Evolutionary conservation across 2,797 vertebrate genomes (phyloP), one percentile per base, ranked within the genome.

Genomic region (Siniperca obscura): DNA sequence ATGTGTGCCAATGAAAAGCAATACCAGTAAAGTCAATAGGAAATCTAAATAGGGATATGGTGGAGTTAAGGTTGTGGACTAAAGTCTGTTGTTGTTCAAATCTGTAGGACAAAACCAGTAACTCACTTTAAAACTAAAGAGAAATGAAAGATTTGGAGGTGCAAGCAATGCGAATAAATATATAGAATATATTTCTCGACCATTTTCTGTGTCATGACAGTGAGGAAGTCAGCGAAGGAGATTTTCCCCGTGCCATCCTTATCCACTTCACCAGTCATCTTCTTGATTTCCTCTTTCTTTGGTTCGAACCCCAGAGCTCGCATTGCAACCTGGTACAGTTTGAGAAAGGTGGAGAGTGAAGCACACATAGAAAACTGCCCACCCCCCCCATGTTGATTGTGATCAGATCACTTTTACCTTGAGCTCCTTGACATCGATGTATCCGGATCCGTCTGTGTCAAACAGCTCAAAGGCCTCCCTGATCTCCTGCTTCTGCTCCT

Each of bases 241-340:
- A 99, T 98, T 91, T 97, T 99, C 76, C 98, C 97, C 3, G 97
- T 97, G 30, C 96, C 95, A 5, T 98, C 97, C 62, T 98, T 98
- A 88, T 99, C 97, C 5, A 98, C 96, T 73, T 98, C 97, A 1
- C 94, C 89, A 40, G 97, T 97, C 95, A 98, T 99, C 94, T 97
- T 98, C 93, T 98, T 98, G 86, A 99, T 98, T 91, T 99, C 98
- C 90, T 99, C 98, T 88, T 98, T 98, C 90, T 97, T 99, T 4
- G 98, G 98, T 85, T 99, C 98, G 87, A 99, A 98, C 0, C 98
- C 98, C 65, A 99, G 94, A 0, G 98, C 97, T 90, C 98, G 96
- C 98, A 99, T 98, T 22, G 97, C 97, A 36, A 99, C 98, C 98
- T 99, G 93, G 21, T 72, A 87, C 52, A 88, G 27, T 74, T 80